Percentiles rank a stretch among this genome's conserved stretches.
Evolutionary conservation across 2,797 vertebrate species (phyloP).

Genomic region (Mormyrus hasselquistii): DNA sequence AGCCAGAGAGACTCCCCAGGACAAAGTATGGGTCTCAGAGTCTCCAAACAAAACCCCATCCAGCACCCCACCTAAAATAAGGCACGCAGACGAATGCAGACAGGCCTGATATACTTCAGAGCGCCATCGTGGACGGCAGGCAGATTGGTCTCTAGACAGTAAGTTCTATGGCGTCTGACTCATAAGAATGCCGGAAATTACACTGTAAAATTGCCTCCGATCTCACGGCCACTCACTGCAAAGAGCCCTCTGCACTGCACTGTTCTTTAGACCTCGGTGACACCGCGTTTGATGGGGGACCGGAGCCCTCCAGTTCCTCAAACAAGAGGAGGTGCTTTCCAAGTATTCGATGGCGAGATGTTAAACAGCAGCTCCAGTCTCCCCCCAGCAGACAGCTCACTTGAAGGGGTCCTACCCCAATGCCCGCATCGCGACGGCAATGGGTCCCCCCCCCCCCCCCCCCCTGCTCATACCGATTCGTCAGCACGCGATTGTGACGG

Average conservation of each 20-base stretch:
- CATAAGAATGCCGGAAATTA: not conserved
- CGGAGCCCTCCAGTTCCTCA: not conserved
- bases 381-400: not conserved
- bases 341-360: not conserved
- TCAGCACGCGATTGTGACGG: not conserved
- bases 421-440: not conserved
- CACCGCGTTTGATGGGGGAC: not conserved
- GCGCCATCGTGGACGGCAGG: not conserved
- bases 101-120: not conserved
- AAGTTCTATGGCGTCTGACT: constrained; percentile 18
- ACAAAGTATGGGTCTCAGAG: not conserved
- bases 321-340: not conserved
- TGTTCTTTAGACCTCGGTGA: not conserved
- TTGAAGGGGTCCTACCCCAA: not conserved
- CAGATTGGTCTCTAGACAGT: constrained; percentile 10
- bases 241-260: not conserved
- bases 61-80: not conserved
- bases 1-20: not conserved
- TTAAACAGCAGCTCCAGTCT: not conserved
- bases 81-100: not conserved
- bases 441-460: not conserved
- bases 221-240: not conserved
- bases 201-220: not conserved
- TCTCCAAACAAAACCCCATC: not conserved
- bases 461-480: not conserved